Evolutionary conservation across 2,113 vertebrate genomes (phyloP), one percentile per base, ranked within the genome.

Genomic region (Pedetes capensis): DNA sequence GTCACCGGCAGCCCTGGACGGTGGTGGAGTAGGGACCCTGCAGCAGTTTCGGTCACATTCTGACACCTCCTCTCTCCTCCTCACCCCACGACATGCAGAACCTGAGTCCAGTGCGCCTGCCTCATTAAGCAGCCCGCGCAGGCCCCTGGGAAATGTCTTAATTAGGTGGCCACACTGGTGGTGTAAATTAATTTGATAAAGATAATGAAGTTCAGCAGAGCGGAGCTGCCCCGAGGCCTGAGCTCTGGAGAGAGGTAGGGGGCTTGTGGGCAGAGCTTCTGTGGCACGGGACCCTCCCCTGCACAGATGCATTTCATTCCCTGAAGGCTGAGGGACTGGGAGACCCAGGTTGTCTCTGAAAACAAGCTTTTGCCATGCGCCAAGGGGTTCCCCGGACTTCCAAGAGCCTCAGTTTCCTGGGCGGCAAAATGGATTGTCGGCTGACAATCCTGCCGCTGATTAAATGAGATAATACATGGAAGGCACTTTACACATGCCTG

Each of bases 121-220:
- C 90, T 92, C 90, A 76, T 96, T 96, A 96, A 92, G 55, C 95
- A 96, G 57, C 87, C 42, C 3, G 76, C 90, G 64, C 84, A 86
- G 69, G 63, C 81, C 94, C 92, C 90, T 92, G 93, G 89, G 89
- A 96, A 87, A 87, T 13, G 23, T 83, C 96, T 93, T 96, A 95
- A 97, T 96, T 96, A 97, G 95, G 87, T 87, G 94, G 23, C 90
- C 96, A 85, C 92, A 57, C 92, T 55, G 63, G 96, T 94, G 23
- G 7, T 17, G 44, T 92, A 93, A 88, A 91, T 97, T 97, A 97
- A 96, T 93, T 97, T 96, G 95, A 95, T 97, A 93, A 97, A 95
- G 94, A 74, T 96, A 95, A 90, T 69, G n/a, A 85, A 96, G 82
- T 68, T 95, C 94, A 72, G 78, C 57, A 42, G 83, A 97, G 93